Conservation (phyloP, 2,888 invertebrate genomes). For the Callyntrura sp. region DNA sequence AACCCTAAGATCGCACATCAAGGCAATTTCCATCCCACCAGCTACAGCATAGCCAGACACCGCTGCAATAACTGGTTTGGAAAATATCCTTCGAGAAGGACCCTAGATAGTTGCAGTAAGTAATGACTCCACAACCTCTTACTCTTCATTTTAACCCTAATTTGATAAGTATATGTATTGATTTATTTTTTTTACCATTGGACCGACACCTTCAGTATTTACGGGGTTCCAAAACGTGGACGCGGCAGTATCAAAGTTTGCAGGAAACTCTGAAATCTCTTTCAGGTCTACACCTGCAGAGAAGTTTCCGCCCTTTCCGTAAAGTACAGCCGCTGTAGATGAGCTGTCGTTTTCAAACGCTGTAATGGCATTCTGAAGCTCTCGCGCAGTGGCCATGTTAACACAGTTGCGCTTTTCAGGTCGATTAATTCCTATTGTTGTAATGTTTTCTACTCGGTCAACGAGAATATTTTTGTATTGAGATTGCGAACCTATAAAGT, state of each 20-base stretch:
- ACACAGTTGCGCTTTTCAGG: conserved; percentile 94
- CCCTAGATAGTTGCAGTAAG: conserved; percentile 86
- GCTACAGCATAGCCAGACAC: conserved; percentile 96
- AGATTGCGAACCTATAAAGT: too few relatives aligned
- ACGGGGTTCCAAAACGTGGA: too few relatives aligned
- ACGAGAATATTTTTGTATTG: too few relatives aligned
- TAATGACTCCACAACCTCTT: too few relatives aligned
- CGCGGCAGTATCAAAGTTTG: too few relatives aligned
- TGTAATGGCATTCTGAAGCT: conserved; percentile 90
- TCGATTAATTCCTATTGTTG: conserved; percentile 94
- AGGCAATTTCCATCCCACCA: conserved; percentile 95
- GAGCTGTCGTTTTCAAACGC: conserved; percentile 92
- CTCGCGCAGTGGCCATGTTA: conserved; percentile 89
- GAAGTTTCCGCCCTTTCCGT: conserved; percentile 96
- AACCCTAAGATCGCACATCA: conserved; percentile 96
- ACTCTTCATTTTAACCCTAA: too few relatives aligned
- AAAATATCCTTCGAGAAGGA: conserved; percentile 89
- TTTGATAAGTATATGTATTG: too few relatives aligned
- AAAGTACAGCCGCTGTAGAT: conserved; percentile 91
- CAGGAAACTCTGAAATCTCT: conserved; percentile 90
- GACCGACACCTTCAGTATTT: conserved; percentile 90
- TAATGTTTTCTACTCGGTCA: too few relatives aligned
- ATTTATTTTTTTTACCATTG: too few relatives aligned
- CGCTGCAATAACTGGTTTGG: conserved; percentile 96
- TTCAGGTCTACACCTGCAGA: conserved; percentile 96